phyloP scores from a whole-genome alignment of 2,888 invertebrate species.

The Merodon equestris region DNA sequence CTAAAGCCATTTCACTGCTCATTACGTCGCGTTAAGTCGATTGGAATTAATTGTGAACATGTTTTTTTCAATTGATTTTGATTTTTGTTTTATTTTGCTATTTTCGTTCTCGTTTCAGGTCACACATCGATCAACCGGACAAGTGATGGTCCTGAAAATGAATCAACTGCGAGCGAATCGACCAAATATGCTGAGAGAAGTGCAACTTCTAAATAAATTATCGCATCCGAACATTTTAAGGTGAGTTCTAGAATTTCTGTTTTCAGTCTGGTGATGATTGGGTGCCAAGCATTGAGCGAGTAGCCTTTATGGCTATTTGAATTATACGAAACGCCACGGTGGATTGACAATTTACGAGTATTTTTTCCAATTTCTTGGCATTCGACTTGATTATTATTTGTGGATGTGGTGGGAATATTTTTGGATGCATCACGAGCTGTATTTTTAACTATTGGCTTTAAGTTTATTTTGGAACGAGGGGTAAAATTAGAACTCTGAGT shows the following conservation, averaged over 20 bases:
- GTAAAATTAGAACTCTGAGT: no score
- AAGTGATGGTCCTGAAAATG: conserved; percentile 98
- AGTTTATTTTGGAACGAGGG: no score
- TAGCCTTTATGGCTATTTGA: no score
- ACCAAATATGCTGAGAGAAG: conserved; percentile 97
- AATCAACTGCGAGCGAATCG: conserved; percentile 95
- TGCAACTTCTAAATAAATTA: conserved; percentile 96
- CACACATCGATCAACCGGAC: conserved; percentile 93
- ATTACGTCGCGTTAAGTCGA: conserved; percentile 1
- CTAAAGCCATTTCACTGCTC: no score
- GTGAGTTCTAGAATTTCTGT: conserved; percentile 79
- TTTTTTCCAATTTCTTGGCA: no score
- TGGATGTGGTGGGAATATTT: no score
- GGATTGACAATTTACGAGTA: no score
- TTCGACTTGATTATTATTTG: no score
- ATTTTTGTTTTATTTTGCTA: neutral
- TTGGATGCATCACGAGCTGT: no score
- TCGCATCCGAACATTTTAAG: conserved; percentile 96
- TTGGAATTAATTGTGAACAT: conserved; percentile 19
- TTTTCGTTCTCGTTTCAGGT: conserved; percentile 83
- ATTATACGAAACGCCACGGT: no score
- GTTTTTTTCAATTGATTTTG: neutral
- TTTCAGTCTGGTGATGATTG: neutral
- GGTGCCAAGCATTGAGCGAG: no score
- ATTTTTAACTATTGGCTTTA: no score